Evolutionary conservation across 2,797 vertebrate genomes (phyloP).

Genomic region (Eulemur rubriventer): DNA sequence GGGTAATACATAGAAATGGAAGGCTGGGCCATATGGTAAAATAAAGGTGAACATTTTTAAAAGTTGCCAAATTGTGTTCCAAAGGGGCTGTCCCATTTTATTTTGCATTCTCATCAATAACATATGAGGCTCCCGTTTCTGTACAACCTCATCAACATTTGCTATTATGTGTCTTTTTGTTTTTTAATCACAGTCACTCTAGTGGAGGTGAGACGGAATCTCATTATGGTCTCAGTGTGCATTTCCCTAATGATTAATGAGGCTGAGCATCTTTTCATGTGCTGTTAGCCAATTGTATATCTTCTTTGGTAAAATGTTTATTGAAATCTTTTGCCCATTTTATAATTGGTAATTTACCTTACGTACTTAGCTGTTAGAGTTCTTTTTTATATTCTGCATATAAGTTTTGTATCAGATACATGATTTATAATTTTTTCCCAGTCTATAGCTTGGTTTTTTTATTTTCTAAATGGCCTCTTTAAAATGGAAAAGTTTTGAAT

Average conservation of each 20-base stretch:
- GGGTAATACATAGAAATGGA: not conserved
- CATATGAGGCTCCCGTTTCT: not conserved
- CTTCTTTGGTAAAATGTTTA: not conserved
- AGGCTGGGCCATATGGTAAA: not conserved
- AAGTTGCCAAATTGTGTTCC: not conserved
- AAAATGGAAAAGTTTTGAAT: not conserved
- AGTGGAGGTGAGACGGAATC: not conserved
- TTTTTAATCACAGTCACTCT: not conserved
- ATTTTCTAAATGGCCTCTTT: not conserved
- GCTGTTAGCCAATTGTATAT: not conserved
- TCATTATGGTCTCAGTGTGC: not conserved
- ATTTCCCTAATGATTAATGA: not conserved
- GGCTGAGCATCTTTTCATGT: not conserved
- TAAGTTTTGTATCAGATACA: not conserved
- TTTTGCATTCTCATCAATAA: not conserved
- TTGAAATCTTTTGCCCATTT: not conserved
- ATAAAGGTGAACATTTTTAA: not conserved
- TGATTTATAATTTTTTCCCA: not conserved
- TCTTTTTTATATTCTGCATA: not conserved
- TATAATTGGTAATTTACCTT: not conserved
- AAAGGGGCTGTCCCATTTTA: not conserved
- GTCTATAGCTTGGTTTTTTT: not conserved
- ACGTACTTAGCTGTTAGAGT: not conserved
- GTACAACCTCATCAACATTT: not conserved
- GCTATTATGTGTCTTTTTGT: not conserved